Evolutionary conservation across 2,113 vertebrate genomes (phyloP).

Genomic region (Neolamprologus devosi): DNA sequence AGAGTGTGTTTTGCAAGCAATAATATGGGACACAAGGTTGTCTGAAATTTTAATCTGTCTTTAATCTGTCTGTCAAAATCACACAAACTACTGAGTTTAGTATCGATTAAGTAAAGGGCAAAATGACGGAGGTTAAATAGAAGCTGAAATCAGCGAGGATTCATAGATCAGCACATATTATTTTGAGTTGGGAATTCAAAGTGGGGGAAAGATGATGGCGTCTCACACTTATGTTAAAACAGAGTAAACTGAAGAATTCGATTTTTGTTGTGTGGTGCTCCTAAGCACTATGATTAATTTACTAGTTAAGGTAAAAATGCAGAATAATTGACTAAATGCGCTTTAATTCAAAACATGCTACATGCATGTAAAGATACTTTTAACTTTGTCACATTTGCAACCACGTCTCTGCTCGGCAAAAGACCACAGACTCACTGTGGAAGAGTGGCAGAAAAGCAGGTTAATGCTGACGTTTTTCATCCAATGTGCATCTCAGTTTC

Average conservation of each 20-base stretch:
- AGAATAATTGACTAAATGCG: background rate
- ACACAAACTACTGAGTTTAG: background rate
- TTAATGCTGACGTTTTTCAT: background rate
- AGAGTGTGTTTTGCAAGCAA: background rate
- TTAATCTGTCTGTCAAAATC: background rate
- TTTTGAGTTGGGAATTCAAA: background rate
- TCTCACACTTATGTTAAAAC: background rate
- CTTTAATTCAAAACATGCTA: background rate
- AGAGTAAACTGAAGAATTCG: accelerated
- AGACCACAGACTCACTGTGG: background rate
- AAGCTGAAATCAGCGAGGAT: background rate
- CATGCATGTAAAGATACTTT: background rate
- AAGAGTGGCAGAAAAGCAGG: background rate
- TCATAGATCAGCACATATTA: background rate
- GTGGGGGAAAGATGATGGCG: background rate
- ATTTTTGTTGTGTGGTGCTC: background rate
- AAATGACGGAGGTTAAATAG: background rate
- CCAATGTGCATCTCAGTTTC: background rate
- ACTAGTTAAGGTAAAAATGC: background rate
- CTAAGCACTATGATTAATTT: accelerated
- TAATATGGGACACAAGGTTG: background rate
- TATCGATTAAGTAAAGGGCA: accelerated
- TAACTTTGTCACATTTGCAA: background rate
- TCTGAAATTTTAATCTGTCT: background rate
- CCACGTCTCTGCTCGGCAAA: accelerated